A percentile compares a stretch with the other conserved stretches of the same genome.
phyloP scores from a whole-genome alignment of 2,797 vertebrate genomes.

The Scolopax bukidnonensis region DNA sequence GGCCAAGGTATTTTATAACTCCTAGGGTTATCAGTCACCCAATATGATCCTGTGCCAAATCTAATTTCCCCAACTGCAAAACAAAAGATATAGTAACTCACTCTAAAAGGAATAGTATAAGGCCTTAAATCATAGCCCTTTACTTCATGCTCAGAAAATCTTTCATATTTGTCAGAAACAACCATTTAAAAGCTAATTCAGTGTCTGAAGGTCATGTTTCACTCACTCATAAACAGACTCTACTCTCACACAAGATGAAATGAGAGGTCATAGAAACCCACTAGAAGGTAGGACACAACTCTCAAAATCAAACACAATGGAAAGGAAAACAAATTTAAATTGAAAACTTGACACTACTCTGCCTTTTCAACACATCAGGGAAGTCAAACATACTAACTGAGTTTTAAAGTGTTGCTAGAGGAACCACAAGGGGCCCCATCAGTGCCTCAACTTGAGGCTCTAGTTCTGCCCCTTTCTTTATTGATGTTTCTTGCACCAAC shows the following conservation, averaged over 20 bases:
- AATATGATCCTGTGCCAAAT: not conserved
- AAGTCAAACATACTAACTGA: not conserved
- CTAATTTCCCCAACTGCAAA: not conserved
- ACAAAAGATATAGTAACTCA: not conserved
- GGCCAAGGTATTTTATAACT: not conserved
- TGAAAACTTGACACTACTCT: not conserved
- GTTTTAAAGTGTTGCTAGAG: not conserved
- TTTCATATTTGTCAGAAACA: not conserved
- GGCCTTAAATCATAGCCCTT: not conserved
- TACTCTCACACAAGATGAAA: not conserved
- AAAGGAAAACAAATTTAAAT: slow-evolving; percentile 4
- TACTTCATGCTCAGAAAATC: not conserved
- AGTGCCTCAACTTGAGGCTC: not conserved
- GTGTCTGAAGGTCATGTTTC: not conserved
- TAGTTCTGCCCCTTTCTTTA: not conserved
- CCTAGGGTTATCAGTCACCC: not conserved
- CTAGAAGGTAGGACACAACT: not conserved
- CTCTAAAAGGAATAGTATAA: not conserved
- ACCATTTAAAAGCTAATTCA: not conserved
- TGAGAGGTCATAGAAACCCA: not conserved
- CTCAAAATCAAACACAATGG: not conserved
- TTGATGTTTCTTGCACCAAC: not conserved
- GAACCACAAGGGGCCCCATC: not conserved
- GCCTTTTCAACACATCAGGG: not conserved
- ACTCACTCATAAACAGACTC: not conserved